Conservation (phyloP, 2,113 vertebrate genomes). For the Chrysochloris asiatica region DNA sequence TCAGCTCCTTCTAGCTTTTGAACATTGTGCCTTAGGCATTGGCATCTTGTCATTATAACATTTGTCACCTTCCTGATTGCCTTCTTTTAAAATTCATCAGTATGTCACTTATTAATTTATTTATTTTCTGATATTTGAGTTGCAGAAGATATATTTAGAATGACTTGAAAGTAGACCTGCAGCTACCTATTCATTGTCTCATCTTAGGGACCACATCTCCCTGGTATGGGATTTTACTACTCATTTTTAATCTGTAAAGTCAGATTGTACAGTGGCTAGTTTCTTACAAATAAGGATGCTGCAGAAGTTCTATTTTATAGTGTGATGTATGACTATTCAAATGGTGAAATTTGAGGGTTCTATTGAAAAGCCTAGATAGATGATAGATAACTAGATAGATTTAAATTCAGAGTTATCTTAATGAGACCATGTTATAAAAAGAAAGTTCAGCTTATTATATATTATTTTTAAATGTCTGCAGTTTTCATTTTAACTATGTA, state of each 20-base stretch:
- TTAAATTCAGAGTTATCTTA: constrained; percentile 5
- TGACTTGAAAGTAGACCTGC: not conserved
- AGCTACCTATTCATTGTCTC: not conserved
- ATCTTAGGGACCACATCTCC: not conserved
- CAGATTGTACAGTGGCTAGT: not conserved
- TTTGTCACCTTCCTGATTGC: not conserved
- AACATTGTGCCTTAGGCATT: not conserved
- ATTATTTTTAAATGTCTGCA: not conserved
- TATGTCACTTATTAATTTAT: not conserved
- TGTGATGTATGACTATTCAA: not conserved
- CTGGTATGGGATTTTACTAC: not conserved
- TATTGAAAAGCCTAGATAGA: too few relatives aligned
- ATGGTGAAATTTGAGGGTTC: not conserved
- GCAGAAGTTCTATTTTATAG: not conserved
- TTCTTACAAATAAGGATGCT: not conserved
- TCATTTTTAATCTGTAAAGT: not conserved
- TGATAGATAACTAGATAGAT: too few relatives aligned
- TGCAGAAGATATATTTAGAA: not conserved
- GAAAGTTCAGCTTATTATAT: constrained; percentile 19
- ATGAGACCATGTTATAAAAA: not conserved
- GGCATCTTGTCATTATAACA: not conserved
- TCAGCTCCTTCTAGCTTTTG: not conserved
- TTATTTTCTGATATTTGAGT: constrained; percentile 30
- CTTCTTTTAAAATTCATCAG: constrained; percentile 37
- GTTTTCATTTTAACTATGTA: constrained; percentile 50